A percentile compares a stretch with the other conserved stretches of the same genome.
Conservation (phyloP, 2,113 vertebrate genomes). For the Taurulus bubalis region DNA sequence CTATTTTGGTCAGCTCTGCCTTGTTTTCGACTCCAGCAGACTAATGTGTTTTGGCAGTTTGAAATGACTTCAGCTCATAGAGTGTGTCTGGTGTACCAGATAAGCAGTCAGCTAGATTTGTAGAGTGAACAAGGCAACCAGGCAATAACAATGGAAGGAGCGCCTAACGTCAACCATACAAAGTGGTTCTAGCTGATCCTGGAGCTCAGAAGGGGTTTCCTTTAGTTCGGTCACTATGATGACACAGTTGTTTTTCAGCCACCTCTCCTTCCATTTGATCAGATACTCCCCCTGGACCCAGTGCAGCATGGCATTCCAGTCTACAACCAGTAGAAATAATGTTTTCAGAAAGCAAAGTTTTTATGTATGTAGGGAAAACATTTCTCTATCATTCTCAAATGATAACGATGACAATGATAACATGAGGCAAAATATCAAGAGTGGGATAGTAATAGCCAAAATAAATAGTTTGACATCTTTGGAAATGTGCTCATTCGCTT, state of each 20-base stretch:
- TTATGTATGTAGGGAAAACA: background rate
- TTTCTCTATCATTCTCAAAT: background rate
- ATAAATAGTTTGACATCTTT: background rate
- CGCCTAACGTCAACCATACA: background rate
- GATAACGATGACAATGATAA: background rate
- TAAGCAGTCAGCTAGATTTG: slow-evolving; percentile 13
- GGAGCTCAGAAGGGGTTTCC: slow-evolving; percentile 34
- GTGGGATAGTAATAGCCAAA: background rate
- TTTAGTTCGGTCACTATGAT: slow-evolving; percentile 27
- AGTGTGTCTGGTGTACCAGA: slow-evolving; percentile 21
- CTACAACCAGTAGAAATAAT: background rate
- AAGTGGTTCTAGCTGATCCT: slow-evolving; percentile 49
- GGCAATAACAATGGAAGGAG: slow-evolving; percentile 38
- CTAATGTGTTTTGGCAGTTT: slow-evolving; percentile 11
- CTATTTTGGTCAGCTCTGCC: background rate
- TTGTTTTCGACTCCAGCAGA: slow-evolving; percentile 32
- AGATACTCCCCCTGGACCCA: slow-evolving; percentile 14
- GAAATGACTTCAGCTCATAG: slow-evolving; percentile 6
- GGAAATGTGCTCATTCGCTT: background rate
- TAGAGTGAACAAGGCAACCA: slow-evolving; percentile 14
- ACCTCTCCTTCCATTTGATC: slow-evolving; percentile 1
- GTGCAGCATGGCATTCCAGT: slow-evolving; percentile 43
- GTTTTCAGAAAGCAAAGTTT: background rate
- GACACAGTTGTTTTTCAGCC: slow-evolving; percentile 46
- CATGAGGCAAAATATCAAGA: background rate